Evolutionary conservation across 2,888 invertebrate species (phyloP), one percentile per base, ranked within the genome.

Genomic region (Ferrisia virgata): DNA sequence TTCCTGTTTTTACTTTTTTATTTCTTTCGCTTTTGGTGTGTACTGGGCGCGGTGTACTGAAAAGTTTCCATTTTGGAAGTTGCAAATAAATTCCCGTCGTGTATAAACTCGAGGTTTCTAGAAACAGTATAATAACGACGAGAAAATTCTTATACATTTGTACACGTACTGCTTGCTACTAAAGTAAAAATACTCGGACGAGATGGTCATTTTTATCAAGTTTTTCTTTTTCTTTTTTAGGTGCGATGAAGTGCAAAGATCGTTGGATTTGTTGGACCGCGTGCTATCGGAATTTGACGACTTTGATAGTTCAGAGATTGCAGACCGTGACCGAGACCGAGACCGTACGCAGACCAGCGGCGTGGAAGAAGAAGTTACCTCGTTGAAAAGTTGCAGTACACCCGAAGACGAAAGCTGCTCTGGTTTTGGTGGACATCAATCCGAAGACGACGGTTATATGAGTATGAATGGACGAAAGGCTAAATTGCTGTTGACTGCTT

Each of bases 201-300:
- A 11, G 13, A 11, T 40, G 1, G 13, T 9, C 13, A 40, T 9
- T 28, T 28, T 28, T 64, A 64, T 25, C 6, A 39, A 78, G 33
- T 36, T 1, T 40, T 79, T 5, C 31, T n/a, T n/a, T 83, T 43
- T 83, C 6, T 25, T 64, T 92, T 92, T 87, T 91, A 94, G 94
- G 89, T 93, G 93, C 90, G 95, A 95, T 90, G 95, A 95, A 90
- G 95, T 96, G 89, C 95, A 95, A 90, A 93, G 95, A 89, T 95
- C 95, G 87, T 91, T 96, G 90, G 95, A 95, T 90, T 91, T 95
- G 87, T 91, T 96, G 90, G 96, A 96, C 91, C 93, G 94, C 89
- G 95, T 96, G 89, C 91, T 96, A 89, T 95, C 95, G 87, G 95
- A 96, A 91, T 96, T 95, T 91, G 96, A 96, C 91, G 95, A 95